Evolutionary conservation across 2,797 vertebrate species (phyloP).

Genomic region (Lophotriccus pileatus): DNA sequence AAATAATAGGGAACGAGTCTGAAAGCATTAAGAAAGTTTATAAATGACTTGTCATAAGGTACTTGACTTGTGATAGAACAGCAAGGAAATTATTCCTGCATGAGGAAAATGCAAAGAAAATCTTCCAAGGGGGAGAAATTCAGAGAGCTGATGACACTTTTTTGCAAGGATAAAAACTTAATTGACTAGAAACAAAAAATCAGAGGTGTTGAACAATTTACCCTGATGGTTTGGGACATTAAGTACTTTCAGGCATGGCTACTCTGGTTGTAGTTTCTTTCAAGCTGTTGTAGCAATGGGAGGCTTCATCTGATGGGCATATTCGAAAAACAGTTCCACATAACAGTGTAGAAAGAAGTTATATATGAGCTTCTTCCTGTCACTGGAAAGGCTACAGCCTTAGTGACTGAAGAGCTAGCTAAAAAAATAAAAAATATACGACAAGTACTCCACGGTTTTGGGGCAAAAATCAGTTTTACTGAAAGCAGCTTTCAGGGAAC

Average conservation of each 20-base stretch:
- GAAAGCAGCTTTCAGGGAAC: no score
- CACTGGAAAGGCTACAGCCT: not conserved
- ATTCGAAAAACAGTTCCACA: not conserved
- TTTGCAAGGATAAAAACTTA: not conserved
- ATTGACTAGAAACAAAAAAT: not conserved
- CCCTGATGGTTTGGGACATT: not conserved
- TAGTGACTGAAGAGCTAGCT: not conserved
- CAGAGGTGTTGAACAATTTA: not conserved
- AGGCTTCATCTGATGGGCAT: not conserved
- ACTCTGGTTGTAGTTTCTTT: not conserved
- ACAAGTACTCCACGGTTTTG: not conserved
- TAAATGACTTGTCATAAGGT: not conserved
- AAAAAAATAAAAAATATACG: not conserved
- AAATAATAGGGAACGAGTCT: not conserved
- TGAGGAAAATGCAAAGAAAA: not conserved
- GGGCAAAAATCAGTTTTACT: not conserved
- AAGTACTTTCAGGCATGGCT: not conserved
- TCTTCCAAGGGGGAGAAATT: not conserved
- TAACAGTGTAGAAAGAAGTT: not conserved
- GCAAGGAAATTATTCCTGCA: not conserved
- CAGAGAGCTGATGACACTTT: not conserved
- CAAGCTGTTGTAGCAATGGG: not conserved
- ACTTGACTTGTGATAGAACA: not conserved
- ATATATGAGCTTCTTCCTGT: not conserved
- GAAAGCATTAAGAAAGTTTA: constrained; percentile 14